Base-by-base conservation (phyloP, 2,113 vertebrate species). In the Quiscalus mexicanus region DNA sequence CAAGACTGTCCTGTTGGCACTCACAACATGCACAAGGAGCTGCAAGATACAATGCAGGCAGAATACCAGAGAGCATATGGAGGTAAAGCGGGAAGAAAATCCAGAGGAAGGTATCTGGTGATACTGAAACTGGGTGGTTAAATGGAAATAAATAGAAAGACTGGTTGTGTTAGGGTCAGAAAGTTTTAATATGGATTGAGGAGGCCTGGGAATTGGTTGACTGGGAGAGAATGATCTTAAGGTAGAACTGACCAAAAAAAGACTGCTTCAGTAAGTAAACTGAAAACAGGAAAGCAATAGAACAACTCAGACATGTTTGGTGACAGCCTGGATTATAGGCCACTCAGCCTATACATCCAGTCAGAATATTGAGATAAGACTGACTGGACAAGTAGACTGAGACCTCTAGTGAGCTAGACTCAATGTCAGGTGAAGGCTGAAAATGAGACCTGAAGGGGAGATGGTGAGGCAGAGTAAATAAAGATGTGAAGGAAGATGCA, bases 1-100 rank as follows among this genome's bases (percentile, higher is more conserved):
- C 1, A 1, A 60, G 49, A 33, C 35, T 42, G 21, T 69, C 20
- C 74, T 44, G 19, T 6, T 53, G n/a, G 42, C 50, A 37, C 56
- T 49, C 45, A 37, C 27, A n/a, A 21, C 0, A 3, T 23, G 37
- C 50, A 28, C 31, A 56, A 83, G 58, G 70, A 69, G 37, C 13
- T 58, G 16, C 37, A 58, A 47, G 56, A 75, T 50, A 50, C 44
- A 84, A 58, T 25, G 21, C 50, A 49, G 68, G 31, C n/a, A 52
- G 50, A 80, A 60, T 52, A 73, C 12, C 35, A 35, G 63, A 33
- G 42, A 68, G 52, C 0, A 0, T 25, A 8, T 12, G 17, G 68
- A 73, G 19, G 12, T 24, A 89, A 80, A 76, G 56, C 45, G 10
- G 50, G 39, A 76, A 55, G n/a, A 67, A 92, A 79, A 79, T 28